Conservation (phyloP, 1,140 invertebrate genomes). For the Trichogramma pretiosum region DNA sequence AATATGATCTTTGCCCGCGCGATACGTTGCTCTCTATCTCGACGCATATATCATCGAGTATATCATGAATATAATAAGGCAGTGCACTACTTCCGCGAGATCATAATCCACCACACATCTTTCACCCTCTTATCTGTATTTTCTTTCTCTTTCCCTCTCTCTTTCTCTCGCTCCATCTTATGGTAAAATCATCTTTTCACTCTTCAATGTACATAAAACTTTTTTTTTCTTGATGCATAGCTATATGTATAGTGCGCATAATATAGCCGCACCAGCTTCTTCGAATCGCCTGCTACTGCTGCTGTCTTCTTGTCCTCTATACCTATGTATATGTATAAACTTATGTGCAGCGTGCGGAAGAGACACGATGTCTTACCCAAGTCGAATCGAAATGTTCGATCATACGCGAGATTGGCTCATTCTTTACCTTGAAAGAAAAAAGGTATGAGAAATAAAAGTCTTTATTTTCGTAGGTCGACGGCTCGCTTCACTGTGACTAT, state of each 20-base stretch:
- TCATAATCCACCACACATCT: too few relatives aligned
- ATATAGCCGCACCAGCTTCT: too few relatives aligned
- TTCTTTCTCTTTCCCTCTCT: not conserved
- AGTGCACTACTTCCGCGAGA: too few relatives aligned
- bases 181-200: constrained; percentile 12
- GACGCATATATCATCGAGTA: too few relatives aligned
- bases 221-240: constrained; percentile 5
- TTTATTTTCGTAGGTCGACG: constrained; percentile 25
- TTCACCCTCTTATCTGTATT: not conserved
- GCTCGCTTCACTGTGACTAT: not conserved
- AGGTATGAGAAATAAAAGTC: not conserved
- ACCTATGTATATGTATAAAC: too few relatives aligned
- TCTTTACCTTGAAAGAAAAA: constrained; percentile 28
- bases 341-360: constrained; percentile 9
- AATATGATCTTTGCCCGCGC: too few relatives aligned
- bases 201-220: constrained; percentile 16
- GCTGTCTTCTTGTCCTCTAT: too few relatives aligned
- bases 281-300: too few relatives aligned
- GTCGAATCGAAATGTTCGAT: constrained; percentile 36
- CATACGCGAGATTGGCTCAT: constrained; percentile 37
- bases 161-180: not conserved
- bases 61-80: too few relatives aligned
- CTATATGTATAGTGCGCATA: too few relatives aligned
- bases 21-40: too few relatives aligned
- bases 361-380: constrained; percentile 14